Percentiles rank a stretch among this genome's conserved stretches.
These are phyloP conservation scores for Chiloscyllium punctatum DNA, from an alignment of 2,797 vertebrate genomes.

Conservation along the genomic window DNA sequence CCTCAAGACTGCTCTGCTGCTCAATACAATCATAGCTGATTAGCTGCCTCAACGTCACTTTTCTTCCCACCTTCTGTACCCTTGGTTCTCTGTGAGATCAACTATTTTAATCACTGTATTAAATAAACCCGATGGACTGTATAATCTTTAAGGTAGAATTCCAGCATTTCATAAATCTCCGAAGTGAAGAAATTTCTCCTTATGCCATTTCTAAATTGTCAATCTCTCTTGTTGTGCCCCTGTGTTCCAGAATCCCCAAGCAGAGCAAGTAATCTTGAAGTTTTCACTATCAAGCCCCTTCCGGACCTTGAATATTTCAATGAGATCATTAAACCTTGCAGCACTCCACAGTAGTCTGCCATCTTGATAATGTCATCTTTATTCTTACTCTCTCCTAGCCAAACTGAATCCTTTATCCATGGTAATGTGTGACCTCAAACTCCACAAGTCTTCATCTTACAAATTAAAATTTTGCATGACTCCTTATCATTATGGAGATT, in stretches of 20 bases:
- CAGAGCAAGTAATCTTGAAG: not conserved
- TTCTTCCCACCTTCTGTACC: not conserved
- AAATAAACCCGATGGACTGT: not conserved
- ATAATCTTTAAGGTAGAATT: not conserved
- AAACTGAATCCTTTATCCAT: not conserved
- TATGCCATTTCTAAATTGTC: not conserved
- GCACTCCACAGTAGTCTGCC: not conserved
- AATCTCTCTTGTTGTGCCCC: not conserved
- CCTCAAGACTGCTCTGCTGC: not conserved
- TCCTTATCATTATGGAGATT: not conserved
- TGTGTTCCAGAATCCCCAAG: not conserved
- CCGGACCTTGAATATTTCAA: not conserved
- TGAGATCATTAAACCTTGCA: not conserved
- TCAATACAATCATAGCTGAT: not conserved
- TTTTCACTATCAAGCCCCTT: not conserved
- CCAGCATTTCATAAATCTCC: not conserved
- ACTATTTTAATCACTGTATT: not conserved
- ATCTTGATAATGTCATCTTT: not conserved
- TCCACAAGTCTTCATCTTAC: not conserved
- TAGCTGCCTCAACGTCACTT: not conserved
- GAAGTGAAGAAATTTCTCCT: not conserved
- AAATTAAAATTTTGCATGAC: not conserved
- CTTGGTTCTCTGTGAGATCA: not conserved
- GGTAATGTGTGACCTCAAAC: not conserved
- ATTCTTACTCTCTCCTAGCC: not conserved